Evolutionary conservation across 2,113 vertebrate species (phyloP).

Genomic region (Baryphthengus martii): DNA sequence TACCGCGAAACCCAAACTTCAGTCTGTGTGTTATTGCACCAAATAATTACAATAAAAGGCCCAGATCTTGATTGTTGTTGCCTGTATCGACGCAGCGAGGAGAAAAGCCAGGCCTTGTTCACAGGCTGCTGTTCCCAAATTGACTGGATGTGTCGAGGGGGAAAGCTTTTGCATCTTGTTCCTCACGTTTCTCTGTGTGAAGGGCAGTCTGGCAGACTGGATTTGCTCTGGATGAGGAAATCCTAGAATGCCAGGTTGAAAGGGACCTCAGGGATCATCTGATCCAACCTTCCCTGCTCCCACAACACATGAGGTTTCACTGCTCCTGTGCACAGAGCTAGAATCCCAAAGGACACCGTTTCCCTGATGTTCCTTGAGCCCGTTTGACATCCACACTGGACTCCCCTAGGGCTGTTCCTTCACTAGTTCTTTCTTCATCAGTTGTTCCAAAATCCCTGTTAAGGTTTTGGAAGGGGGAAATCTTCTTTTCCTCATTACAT

Average conservation of each 20-base stretch:
- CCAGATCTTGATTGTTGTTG: not conserved
- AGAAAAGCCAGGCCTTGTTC: not conserved
- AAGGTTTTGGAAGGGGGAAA: not conserved
- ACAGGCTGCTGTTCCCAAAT: not conserved
- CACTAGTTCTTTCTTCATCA: no score
- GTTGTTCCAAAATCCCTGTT: not conserved
- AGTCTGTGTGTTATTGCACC: not conserved
- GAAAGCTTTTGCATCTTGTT: not conserved
- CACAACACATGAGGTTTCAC: not conserved
- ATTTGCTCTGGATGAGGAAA: not conserved
- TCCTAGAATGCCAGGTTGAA: no score
- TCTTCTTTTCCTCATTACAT: not conserved
- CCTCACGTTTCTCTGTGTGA: rapidly evolving
- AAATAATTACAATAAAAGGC: not conserved
- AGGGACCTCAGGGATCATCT: no score
- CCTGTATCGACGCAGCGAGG: rapidly evolving
- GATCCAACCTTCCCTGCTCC: not conserved
- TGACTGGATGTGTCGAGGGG: rapidly evolving
- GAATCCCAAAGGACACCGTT: rapidly evolving
- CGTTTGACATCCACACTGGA: rapidly evolving
- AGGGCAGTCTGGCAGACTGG: not conserved
- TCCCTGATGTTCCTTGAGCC: not conserved
- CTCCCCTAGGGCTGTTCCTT: not conserved
- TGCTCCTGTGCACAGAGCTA: not conserved
- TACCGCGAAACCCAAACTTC: not conserved